These are phyloP conservation scores for Euplexia lucipara DNA, from an alignment of 2,888 invertebrate species.

Conservation along the genomic window DNA sequence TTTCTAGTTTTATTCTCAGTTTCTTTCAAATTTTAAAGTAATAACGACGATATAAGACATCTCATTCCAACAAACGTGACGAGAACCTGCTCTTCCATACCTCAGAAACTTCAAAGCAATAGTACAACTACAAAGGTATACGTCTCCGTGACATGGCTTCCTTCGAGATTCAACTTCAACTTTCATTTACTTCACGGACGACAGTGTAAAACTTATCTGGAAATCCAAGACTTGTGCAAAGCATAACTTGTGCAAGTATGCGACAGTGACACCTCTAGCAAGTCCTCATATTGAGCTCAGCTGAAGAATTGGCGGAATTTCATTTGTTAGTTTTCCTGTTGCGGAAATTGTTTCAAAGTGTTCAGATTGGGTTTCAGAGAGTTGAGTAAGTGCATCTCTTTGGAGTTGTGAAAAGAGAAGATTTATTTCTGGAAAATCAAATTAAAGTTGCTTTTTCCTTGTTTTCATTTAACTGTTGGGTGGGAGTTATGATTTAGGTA, in stretches of 20 bases:
- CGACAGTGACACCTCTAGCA: constrained; percentile 54
- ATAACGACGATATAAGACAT: not conserved
- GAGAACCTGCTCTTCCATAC: constrained; percentile 7
- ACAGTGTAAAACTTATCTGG: constrained; percentile 47
- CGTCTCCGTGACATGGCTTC: constrained; percentile 28
- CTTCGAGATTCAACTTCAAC: constrained; percentile 42
- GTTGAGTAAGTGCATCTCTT: constrained; percentile 37
- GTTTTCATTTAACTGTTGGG: not conserved
- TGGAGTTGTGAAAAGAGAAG: constrained; percentile 13
- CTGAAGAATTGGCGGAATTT: constrained; percentile 56
- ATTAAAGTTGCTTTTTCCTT: not conserved
- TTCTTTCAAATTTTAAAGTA: not conserved
- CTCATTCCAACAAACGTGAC: constrained; percentile 1
- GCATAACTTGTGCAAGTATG: constrained; percentile 60
- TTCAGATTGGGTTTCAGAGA: constrained; percentile 47
- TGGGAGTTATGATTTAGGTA: not conserved
- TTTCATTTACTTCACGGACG: constrained; percentile 47
- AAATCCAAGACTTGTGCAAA: constrained; percentile 52
- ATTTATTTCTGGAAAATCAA: constrained; percentile 19
- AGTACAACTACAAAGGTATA: constrained; percentile 18
- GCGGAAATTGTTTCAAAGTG: constrained; percentile 48
- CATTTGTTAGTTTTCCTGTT: constrained; percentile 58
- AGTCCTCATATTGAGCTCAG: constrained; percentile 37
- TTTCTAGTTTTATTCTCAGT: no score
- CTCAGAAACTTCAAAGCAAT: constrained; percentile 35